Evolutionary conservation across 2,797 vertebrate genomes (phyloP), one percentile per base, ranked within the genome.

Genomic region (Gallinago solitaria): DNA sequence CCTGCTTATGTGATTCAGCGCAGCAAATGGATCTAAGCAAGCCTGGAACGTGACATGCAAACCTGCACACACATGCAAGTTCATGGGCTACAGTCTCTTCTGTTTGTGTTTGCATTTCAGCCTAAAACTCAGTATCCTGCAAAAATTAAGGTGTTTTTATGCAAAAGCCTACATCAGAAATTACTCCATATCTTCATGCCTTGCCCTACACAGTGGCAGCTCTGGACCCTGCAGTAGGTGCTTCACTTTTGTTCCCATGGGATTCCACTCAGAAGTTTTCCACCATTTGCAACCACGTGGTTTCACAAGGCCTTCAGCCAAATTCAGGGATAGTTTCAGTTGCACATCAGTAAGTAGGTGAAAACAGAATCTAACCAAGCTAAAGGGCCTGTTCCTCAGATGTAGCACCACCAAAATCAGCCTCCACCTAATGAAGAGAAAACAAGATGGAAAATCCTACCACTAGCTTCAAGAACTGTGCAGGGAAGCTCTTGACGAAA

Each of bases 291-390:
- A 68, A 9, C 79, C 67, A 78, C 12, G 9, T 5, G 60, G 87
- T 94, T 95, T 96, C 93, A n/a, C 48, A 18, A 63, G 78, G 83
- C 93, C 45, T 35, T 3, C 43, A 56, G 91, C 93, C 82, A 95
- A 56, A 67, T 56, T 74, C 39, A 4, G 60, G 48, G n/a, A 43
- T 67, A 56, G 82, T 93, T 91, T 91, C 94, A 77, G n/a, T 37
- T 37, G 71, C 21, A 10, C 89, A 43, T 48, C 85, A 56, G 8
- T 45, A 56, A 74, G 74, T 56, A 47, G 79, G 89, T 57, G 76
- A 78, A 51, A 89, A 83, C 57, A 73, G 67, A 71, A 59, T 14
- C 78, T 43, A 28, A 10, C 1, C 16, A 54, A 59, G 41, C 20
- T 18, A 9, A 56, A 30, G 61, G 65, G 21, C 32, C 83, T 8